These are phyloP conservation scores for Microplitis demolitor DNA, from an alignment of 1,140 invertebrate species.

Conservation along the genomic window DNA sequence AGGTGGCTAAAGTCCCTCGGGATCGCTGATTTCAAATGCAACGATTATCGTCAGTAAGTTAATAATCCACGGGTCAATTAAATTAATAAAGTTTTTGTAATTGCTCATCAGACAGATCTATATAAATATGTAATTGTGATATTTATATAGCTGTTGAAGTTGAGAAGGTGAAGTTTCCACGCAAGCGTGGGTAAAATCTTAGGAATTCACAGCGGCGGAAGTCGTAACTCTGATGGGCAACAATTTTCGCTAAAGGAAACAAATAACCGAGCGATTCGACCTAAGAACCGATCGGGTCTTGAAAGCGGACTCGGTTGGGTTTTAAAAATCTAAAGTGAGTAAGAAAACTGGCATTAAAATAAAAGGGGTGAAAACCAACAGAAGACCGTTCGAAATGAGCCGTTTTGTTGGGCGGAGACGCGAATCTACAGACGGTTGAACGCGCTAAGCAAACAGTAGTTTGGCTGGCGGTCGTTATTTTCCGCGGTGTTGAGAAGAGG, in stretches of 20 bases:
- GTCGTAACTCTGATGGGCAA: slow-evolving; percentile 18
- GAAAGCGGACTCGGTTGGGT: background rate
- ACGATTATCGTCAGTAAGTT: background rate
- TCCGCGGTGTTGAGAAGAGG: slow-evolving; percentile 24
- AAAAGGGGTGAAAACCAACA: slow-evolving; percentile 27
- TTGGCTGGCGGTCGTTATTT: slow-evolving; percentile 30
- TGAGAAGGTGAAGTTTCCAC: background rate
- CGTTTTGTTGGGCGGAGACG: slow-evolving; percentile 33
- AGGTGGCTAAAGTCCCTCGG: slow-evolving; percentile 25
- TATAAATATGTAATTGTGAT: no score
- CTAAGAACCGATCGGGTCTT: background rate
- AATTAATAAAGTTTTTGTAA: no score
- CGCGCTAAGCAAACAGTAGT: slow-evolving; percentile 49
- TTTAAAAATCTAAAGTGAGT: background rate
- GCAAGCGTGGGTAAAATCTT: slow-evolving; percentile 23
- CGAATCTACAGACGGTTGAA: slow-evolving; percentile 29
- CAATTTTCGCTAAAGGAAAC: slow-evolving; percentile 20
- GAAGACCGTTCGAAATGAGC: slow-evolving; percentile 18
- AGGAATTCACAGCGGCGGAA: slow-evolving; percentile 21
- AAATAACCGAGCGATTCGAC: background rate
- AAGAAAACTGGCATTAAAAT: slow-evolving; percentile 19
- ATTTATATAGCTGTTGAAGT: no score
- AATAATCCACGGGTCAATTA: background rate
- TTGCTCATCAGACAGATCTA: no score
- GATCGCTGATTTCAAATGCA: background rate